Base-by-base conservation (phyloP, 2,797 vertebrate genomes). In the Falco cherrug region DNA sequence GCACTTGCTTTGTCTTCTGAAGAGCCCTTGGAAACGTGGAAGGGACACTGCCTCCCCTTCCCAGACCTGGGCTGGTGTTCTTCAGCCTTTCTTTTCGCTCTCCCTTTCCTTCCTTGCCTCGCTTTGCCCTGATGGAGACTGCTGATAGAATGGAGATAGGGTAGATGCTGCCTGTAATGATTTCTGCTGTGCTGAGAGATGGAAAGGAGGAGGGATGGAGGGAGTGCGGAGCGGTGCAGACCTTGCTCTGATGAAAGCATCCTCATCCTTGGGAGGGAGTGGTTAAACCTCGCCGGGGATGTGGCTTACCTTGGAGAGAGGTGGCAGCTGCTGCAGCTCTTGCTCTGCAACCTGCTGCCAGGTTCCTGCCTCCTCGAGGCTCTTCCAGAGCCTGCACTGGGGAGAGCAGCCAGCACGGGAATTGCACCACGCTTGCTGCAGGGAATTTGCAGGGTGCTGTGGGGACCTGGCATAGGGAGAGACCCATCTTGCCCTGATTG, bases 221-320 rank as follows among this genome's bases (percentile, higher is more conserved):
- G 83, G 43, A 79, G 78, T 1, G 65, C 16, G 4, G 73, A 84
- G 78, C 15, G 1, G 31, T 47, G 75, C 93, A 88, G 94, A 65
- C 91, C 85, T 93, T 81, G 65, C 86, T 94, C 75, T 84, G 91
- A 63, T 57, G 75, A 64, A 53, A 73, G 90, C 4, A 41, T 90
- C 95, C 88, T 87, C 4, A 41, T 90, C 95, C 88, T 87, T 75
- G 91, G 82, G 81, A 35, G 26, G 71, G 90, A 93, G 88, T 51
- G 77, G 69, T 20, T 90, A 88, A 87, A 51, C 65, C 82, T 86
- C 79, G 74, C 39, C 26, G 54, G 37, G 78, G 82, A 39, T 1
- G 4, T 6, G 13, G 24, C 56, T 94, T 31, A 11, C 57, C 64
- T 78, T 53, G 84, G 57, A 80, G 64, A 64, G 20, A 37, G 43